phyloP scores from a whole-genome alignment of 2,888 invertebrate genomes.

The Ecdyonurus torrentis region DNA sequence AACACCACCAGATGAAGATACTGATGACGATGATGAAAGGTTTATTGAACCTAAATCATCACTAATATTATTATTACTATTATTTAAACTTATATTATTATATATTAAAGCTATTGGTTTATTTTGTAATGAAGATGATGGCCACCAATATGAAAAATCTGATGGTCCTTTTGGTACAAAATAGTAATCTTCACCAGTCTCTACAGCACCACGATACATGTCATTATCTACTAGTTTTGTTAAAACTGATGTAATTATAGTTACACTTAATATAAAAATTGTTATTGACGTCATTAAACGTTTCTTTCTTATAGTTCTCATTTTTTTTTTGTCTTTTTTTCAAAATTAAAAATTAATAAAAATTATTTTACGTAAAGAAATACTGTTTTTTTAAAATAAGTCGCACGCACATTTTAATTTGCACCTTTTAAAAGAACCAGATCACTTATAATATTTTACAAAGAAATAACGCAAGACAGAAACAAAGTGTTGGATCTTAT shows the following conservation, averaged over 20 bases:
- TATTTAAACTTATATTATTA: not conserved
- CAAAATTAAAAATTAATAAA: not conserved
- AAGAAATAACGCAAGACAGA: too few species aligned
- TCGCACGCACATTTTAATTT: too few species aligned
- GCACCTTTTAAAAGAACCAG: too few species aligned
- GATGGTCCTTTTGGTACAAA: not conserved
- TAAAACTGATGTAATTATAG: not conserved
- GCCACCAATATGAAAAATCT: not conserved
- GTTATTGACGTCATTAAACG: not conserved
- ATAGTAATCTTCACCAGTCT: not conserved
- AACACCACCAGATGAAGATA: not conserved
- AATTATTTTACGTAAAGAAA: too few species aligned
- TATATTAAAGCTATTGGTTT: too few species aligned
- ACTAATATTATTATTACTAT: not conserved
- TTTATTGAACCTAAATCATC: not conserved
- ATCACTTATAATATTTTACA: too few species aligned
- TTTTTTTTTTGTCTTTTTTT: not conserved
- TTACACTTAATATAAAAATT: not conserved
- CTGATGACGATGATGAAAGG: not conserved
- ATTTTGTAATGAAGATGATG: too few species aligned
- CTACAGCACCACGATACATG: not conserved
- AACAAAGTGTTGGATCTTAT: too few species aligned
- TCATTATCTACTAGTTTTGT: slow-evolving; percentile 1
- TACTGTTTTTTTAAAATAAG: too few species aligned
- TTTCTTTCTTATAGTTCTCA: not conserved